These are phyloP conservation scores for Sinohyriopsis cumingii DNA, from an alignment of 2,888 invertebrate genomes.

Conservation along the genomic window DNA sequence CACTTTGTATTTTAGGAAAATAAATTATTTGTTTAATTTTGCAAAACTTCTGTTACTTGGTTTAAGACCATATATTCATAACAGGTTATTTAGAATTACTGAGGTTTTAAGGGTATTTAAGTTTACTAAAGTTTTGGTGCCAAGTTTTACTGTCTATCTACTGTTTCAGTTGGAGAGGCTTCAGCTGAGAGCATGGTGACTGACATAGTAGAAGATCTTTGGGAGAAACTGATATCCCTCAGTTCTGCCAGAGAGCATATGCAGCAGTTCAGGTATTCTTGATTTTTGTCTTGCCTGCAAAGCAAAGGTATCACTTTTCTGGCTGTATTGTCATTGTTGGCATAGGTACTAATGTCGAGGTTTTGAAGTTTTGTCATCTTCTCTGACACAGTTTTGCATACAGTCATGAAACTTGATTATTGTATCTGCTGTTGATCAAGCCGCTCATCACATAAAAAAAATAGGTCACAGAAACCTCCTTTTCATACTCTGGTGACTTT, in stretches of 20 bases:
- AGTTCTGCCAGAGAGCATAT: conserved; percentile 71
- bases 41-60: too few species aligned
- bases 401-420: too few species aligned
- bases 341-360: too few species aligned
- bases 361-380: too few species aligned
- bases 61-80: neutral
- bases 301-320: neutral
- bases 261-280: conserved; percentile 72
- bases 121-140: neutral
- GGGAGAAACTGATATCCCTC: conserved; percentile 71
- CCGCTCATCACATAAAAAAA: too few species aligned
- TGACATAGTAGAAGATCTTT: conserved; percentile 68
- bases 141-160: neutral
- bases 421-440: too few species aligned
- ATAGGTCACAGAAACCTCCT: too few species aligned
- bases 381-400: too few species aligned
- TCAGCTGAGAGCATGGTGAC: conserved; percentile 46
- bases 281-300: neutral
- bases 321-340: too few species aligned
- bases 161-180: conserved; percentile 45
- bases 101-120: neutral
- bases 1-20: too few species aligned
- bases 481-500: too few species aligned
- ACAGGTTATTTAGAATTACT: neutral
- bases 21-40: too few species aligned